These are phyloP conservation scores for Rhinolophus ferrumequinum DNA, from an alignment of 2,113 vertebrate species.

Conservation along the genomic window DNA sequence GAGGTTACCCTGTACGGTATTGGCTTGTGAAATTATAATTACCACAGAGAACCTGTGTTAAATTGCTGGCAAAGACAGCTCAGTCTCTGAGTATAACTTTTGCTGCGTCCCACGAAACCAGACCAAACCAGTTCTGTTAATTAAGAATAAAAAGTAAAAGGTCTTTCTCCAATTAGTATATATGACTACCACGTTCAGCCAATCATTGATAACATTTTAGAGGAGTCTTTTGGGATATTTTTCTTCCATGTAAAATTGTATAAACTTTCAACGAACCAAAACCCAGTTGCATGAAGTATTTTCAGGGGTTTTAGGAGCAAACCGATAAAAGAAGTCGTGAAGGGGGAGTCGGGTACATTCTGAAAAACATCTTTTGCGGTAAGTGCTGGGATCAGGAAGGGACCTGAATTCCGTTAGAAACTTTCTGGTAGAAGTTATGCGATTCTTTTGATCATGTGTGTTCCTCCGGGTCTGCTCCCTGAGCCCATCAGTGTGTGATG, in stretches of 20 bases:
- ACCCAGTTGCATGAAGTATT: background rate
- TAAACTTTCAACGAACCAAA: background rate
- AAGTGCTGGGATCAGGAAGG: background rate
- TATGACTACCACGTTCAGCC: background rate
- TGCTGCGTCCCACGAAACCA: background rate
- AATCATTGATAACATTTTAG: background rate
- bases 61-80: background rate
- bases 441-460: background rate
- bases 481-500: background rate
- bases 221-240: background rate
- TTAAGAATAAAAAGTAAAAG: conserved; percentile 12
- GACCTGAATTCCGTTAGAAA: background rate
- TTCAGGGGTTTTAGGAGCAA: conserved; percentile 25
- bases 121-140: background rate
- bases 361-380: background rate
- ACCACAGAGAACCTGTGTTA: background rate
- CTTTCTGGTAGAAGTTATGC: background rate
- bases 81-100: background rate
- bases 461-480: background rate
- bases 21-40: background rate
- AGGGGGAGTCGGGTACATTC: background rate
- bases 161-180: background rate
- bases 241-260: background rate
- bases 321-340: background rate
- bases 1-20: background rate